Evolutionary conservation across 2,888 invertebrate genomes (phyloP).

Genomic region (Andrena haemorrhoa): DNA sequence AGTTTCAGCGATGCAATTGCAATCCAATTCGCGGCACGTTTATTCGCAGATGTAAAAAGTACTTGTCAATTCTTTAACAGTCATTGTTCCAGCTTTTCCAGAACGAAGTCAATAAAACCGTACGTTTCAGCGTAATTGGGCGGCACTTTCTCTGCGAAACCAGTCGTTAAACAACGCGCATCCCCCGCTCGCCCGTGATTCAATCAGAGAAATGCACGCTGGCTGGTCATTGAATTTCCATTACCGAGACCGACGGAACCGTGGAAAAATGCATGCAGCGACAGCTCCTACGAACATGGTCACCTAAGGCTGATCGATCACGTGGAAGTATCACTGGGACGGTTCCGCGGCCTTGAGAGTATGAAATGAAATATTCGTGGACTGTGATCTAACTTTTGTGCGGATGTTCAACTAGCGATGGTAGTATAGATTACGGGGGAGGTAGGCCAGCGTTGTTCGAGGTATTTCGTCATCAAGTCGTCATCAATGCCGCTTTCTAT

Average conservation of each 20-base stretch:
- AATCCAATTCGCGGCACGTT: no score
- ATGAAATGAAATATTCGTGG: constrained; percentile 75
- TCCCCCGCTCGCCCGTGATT: background rate
- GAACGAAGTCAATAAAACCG: no score
- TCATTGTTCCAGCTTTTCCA: no score
- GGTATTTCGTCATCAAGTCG: constrained; percentile 41
- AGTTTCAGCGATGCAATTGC: no score
- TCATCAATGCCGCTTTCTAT: constrained; percentile 36
- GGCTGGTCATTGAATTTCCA: constrained; percentile 3
- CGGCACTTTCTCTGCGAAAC: no score
- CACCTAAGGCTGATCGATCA: constrained; percentile 69
- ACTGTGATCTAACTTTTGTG: constrained; percentile 57
- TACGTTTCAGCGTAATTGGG: no score
- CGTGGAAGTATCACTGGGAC: constrained; percentile 66
- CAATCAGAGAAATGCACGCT: background rate
- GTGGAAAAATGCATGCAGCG: constrained; percentile 20
- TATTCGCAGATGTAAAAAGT: no score
- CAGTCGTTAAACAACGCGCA: background rate
- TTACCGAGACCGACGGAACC: constrained; percentile 12
- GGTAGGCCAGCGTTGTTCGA: constrained; percentile 13
- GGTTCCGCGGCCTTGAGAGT: constrained; percentile 70
- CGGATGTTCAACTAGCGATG: constrained; percentile 57
- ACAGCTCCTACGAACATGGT: constrained; percentile 21
- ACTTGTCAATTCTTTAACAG: no score
- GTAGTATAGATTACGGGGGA: constrained; percentile 27